A percentile compares a stretch with the other conserved stretches of the same genome.
Evolutionary conservation across 2,797 vertebrate species (phyloP).

Genomic region (Clarias platycephalus): DNA sequence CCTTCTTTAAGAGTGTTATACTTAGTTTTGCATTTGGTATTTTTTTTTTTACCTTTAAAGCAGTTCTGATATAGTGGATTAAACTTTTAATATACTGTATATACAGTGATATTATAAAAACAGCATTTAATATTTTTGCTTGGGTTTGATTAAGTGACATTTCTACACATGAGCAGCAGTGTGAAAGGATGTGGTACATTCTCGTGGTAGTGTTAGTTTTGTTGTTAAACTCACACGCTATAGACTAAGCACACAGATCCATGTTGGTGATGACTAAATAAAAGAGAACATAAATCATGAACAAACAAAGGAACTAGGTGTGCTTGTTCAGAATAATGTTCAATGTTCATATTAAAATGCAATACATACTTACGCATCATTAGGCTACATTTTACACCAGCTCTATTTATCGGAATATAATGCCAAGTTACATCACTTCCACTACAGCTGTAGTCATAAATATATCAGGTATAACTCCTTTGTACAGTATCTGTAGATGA

Average conservation of each 20-base stretch:
- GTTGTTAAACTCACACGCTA: neutral
- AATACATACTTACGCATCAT: neutral
- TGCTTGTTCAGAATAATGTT: neutral
- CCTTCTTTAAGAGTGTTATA: neutral
- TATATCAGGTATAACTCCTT: too few species aligned
- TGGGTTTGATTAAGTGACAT: neutral
- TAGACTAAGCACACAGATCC: neutral
- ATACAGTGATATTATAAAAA: neutral
- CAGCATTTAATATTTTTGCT: neutral
- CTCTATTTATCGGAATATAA: neutral
- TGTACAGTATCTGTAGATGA: too few species aligned
- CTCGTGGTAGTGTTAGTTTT: neutral
- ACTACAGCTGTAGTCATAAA: neutral
- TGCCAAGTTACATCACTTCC: neutral
- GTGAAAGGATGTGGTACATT: conserved; percentile 9
- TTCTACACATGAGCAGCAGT: neutral
- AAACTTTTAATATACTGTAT: neutral
- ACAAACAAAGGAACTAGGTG: neutral
- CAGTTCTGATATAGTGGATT: neutral
- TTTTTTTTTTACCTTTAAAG: too few species aligned
- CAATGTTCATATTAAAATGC: neutral
- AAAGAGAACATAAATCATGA: neutral
- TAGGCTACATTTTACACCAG: neutral
- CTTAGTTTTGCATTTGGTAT: neutral
- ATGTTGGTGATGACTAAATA: neutral